These are phyloP conservation scores for Aramus guarauna DNA, from an alignment of 2,113 vertebrate species.

Conservation along the genomic window DNA sequence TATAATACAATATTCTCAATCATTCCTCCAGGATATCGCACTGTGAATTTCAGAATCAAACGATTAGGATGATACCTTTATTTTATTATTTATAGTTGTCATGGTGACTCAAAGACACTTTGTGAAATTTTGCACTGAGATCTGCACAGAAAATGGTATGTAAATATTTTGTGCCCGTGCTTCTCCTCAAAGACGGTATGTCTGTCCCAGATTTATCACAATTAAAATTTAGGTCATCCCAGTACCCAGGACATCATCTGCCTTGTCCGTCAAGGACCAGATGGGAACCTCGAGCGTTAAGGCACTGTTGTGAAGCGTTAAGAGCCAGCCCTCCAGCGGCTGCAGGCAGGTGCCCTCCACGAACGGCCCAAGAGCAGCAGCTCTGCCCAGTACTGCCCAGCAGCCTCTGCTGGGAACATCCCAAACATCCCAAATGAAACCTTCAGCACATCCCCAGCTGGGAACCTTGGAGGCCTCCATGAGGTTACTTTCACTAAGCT, in stretches of 20 bases:
- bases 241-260: background rate
- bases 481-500: background rate
- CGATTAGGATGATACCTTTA: background rate
- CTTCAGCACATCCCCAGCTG: background rate
- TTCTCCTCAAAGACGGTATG: background rate
- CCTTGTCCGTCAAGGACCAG: background rate
- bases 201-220: background rate
- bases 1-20: background rate
- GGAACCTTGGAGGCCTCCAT: background rate
- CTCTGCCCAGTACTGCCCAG: background rate
- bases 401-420: background rate
- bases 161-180: background rate
- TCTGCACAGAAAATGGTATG: background rate
- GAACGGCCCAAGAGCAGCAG: accelerated
- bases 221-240: background rate
- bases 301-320: background rate
- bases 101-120: background rate
- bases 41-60: background rate
- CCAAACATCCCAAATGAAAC: background rate
- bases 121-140: background rate
- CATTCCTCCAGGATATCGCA: background rate
- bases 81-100: background rate
- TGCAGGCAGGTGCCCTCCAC: background rate
- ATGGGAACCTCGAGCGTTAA: background rate
- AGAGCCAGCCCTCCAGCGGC: background rate